Evolutionary conservation across 2,797 vertebrate genomes (phyloP), one percentile per base, ranked within the genome.

Genomic region (Rhinella marina): DNA sequence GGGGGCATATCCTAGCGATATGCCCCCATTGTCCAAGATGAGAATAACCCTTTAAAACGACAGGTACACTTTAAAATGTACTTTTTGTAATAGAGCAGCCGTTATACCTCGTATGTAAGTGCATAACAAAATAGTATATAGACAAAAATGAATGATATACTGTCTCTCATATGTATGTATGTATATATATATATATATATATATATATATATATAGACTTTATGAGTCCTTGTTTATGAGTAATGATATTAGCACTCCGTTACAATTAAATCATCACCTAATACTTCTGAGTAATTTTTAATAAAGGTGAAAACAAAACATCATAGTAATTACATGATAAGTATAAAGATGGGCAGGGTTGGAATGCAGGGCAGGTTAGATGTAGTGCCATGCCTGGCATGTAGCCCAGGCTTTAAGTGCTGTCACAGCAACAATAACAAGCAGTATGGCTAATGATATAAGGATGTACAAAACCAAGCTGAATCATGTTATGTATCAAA

Each of bases 321-420:
- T 27, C 7, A 54, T 32, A 5, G n/a, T 66, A 72, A 83, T 32
- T 50, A 66, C 6, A 9, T 41, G 21, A 25, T 70, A 83, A 68
- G 66, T 66, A 12, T 25, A 68, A 52, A 56, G n/a, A 32, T 32
- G 84, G 84, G 84, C 61, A 32, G 11, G 25, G 62, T 77, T 81
- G 85, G 85, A 79, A 86, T 86, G 77, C 16, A 57, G 19, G 54
- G 21, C 48, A 41, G 85, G 72, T 70, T 85, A 70, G 21, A 86
- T 72, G 29, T 81, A 50, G 54, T 86, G 64, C 48, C 64, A 86
- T 50, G 32, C 16, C 76, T 86, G 77, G 78, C 78, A 57, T 11
- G 1, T 3, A 68, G 50, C 77, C 85, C n/a, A 14, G 66, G 32
- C 7, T 72, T 17, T 16, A 14, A 61, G 21, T 72, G 54, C 66